Evolutionary conservation across 1,140 invertebrate genomes (phyloP).

Genomic region (Dufourea novaeangliae): DNA sequence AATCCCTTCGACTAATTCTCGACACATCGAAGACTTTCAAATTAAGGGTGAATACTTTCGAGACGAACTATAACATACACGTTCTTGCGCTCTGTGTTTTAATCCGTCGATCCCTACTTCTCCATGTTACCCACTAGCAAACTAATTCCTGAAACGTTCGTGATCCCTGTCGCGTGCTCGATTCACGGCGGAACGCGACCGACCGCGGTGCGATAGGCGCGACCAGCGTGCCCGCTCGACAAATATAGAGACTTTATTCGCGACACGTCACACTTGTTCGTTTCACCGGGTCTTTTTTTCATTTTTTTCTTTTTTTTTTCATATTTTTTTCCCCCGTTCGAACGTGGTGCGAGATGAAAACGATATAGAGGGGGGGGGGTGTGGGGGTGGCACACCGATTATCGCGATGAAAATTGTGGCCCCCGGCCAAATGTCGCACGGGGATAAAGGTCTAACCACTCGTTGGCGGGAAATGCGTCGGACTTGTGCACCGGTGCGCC

Average conservation of each 20-base stretch:
- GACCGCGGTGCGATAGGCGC: not conserved
- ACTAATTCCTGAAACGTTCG: not conserved
- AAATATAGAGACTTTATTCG: not conserved
- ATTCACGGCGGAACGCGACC: not conserved
- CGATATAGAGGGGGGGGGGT: not conserved
- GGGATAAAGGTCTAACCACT: conserved; percentile 67
- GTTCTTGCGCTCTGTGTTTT: no score
- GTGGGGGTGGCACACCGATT: conserved; percentile 34
- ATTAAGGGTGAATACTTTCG: no score
- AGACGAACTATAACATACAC: no score
- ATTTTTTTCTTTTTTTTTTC: conserved; percentile 15
- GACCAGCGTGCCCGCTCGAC: no score
- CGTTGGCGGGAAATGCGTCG: conserved; percentile 66
- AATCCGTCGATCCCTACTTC: no score
- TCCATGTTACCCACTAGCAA: no score
- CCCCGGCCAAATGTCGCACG: conserved; percentile 67
- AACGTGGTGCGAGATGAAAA: not conserved
- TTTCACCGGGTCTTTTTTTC: not conserved
- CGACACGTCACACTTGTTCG: not conserved
- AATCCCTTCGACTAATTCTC: no score
- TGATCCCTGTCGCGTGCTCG: not conserved
- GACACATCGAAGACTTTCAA: no score
- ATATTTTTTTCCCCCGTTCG: not conserved
- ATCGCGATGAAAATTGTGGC: conserved; percentile 67
- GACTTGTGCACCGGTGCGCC: conserved; percentile 66